A percentile compares a stretch with the other conserved stretches of the same genome.
phyloP scores from a whole-genome alignment of 2,797 vertebrate genomes.

The Paratrypauchen microcephalus region DNA sequence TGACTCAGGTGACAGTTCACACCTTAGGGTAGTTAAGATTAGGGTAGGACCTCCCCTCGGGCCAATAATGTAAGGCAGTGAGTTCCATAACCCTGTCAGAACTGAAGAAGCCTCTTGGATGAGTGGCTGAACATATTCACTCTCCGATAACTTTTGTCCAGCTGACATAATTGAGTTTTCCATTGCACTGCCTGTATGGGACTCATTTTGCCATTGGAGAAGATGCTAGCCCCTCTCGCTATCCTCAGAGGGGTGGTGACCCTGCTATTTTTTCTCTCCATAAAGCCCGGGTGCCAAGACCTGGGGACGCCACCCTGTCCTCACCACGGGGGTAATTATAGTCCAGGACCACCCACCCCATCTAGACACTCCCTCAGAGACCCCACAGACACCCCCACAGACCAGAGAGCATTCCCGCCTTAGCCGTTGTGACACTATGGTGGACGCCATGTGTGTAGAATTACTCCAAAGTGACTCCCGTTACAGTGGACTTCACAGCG shows the following conservation, averaged over 20 bases:
- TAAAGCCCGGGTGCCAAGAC: conserved; percentile 77
- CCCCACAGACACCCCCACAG: conserved; percentile 17
- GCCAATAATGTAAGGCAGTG: too few species aligned
- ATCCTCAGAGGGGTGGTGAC: conserved; percentile 39
- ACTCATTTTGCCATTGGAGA: conserved; percentile 33
- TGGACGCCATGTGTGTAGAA: conserved; percentile 43
- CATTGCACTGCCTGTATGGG: not conserved
- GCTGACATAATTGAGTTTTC: too few species aligned
- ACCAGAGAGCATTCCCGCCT: conserved; percentile 40
- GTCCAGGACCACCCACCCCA: conserved; percentile 59
- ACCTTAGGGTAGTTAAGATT: too few species aligned
- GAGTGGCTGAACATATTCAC: too few species aligned
- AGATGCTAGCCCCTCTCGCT: conserved; percentile 54
- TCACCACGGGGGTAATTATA: conserved; percentile 78
- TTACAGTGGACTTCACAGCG: conserved; percentile 38
- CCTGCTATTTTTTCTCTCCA: conserved; percentile 71
- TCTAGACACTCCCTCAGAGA: conserved; percentile 7
- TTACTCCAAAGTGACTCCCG: conserved; percentile 46
- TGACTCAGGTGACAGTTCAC: too few species aligned
- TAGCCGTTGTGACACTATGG: conserved; percentile 30
- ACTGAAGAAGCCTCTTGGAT: too few species aligned
- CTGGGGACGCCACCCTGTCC: conserved; percentile 78
- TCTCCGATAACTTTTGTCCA: too few species aligned
- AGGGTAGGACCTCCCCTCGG: too few species aligned
- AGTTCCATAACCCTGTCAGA: too few species aligned